Conservation (phyloP, 1,140 invertebrate genomes). For the Penaeus chinensis region DNA sequence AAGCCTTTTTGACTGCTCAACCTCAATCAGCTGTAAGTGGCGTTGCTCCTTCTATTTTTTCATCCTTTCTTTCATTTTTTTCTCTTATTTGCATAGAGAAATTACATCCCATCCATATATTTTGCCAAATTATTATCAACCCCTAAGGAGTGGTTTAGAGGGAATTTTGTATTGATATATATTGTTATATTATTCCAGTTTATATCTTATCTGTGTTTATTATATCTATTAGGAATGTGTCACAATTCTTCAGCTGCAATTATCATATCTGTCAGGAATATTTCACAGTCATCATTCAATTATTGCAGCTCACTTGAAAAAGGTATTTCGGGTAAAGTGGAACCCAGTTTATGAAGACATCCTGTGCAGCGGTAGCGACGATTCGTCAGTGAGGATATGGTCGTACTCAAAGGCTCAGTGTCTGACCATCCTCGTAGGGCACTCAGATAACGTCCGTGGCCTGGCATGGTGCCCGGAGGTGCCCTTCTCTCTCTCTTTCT, state of each 20-base stretch:
- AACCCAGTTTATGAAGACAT: slow-evolving; percentile 70
- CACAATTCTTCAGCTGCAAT: no score
- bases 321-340: slow-evolving; percentile 71
- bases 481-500: slow-evolving; percentile 54
- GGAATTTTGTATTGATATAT: no score
- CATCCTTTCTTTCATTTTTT: no score
- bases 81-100: no score
- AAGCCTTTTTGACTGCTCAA: not conserved
- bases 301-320: slow-evolving; percentile 69
- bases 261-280: no score
- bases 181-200: no score
- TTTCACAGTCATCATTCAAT: not conserved
- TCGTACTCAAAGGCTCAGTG: slow-evolving; percentile 68
- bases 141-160: no score
- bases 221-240: no score
- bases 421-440: slow-evolving; percentile 67
- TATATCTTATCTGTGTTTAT: no score
- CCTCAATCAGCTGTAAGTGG: not conserved
- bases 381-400: slow-evolving; percentile 70
- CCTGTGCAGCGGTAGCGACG: slow-evolving; percentile 71
- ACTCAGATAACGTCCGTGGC: slow-evolving; percentile 69
- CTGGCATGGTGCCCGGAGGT: slow-evolving; percentile 70
- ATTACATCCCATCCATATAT: no score
- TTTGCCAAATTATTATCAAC: no score
- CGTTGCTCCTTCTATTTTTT: no score